A percentile compares a stretch with the other conserved stretches of the same genome.
Evolutionary conservation across 2,113 vertebrate species (phyloP).

Genomic region (Cygnus atratus): DNA sequence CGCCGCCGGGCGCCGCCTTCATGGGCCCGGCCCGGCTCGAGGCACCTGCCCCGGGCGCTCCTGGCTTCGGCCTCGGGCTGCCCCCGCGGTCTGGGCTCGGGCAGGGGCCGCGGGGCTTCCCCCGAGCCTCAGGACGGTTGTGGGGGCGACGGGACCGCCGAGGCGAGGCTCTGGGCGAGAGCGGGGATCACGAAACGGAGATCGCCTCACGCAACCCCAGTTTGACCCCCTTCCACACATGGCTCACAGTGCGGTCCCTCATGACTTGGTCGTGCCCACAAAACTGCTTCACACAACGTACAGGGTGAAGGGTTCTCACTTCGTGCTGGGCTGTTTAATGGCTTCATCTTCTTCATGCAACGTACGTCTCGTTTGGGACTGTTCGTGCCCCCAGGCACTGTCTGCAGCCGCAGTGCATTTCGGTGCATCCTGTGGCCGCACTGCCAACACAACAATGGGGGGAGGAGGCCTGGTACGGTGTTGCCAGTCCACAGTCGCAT

Average conservation of each 20-base stretch:
- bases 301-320: background rate
- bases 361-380: background rate
- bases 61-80: too few relatives aligned
- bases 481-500: fast-evolving
- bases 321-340: background rate
- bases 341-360: background rate
- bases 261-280: background rate
- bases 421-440: fast-evolving
- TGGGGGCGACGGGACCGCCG: too few relatives aligned
- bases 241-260: background rate
- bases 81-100: too few relatives aligned
- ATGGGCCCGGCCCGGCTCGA: too few relatives aligned
- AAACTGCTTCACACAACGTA: background rate
- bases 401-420: background rate
- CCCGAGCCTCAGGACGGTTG: too few relatives aligned
- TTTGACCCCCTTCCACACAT: background rate
- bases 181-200: background rate
- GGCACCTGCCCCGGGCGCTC: background rate
- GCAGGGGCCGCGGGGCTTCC: too few relatives aligned
- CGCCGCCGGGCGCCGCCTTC: background rate
- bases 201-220: background rate
- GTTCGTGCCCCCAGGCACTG: background rate
- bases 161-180: background rate
- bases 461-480: background rate
- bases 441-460: background rate